phyloP scores from a whole-genome alignment of 2,113 vertebrate species.

The Tor tambroides region DNA sequence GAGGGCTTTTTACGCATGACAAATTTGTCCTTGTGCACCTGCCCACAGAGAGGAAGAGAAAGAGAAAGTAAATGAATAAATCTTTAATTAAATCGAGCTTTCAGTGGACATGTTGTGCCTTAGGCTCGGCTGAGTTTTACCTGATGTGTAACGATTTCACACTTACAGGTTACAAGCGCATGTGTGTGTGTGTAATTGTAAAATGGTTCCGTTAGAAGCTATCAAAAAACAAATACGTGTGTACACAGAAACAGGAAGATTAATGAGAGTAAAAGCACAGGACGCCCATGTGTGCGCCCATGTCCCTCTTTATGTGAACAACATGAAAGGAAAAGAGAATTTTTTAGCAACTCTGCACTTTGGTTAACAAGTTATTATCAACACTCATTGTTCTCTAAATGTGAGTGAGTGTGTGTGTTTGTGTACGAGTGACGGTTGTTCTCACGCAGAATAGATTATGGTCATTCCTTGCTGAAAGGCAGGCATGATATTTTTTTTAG shows the following conservation, averaged over 20 bases:
- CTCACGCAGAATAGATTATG: slow-evolving; percentile 10
- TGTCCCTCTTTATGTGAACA: not conserved
- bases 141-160: slow-evolving; percentile 12
- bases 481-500: not conserved
- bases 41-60: slow-evolving; percentile 52
- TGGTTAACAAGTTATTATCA: not conserved
- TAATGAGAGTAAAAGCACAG: not conserved
- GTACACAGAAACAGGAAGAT: slow-evolving; percentile 7
- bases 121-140: slow-evolving; percentile 36
- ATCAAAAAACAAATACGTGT: not conserved
- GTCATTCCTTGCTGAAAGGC: not conserved
- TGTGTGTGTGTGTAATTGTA: not conserved
- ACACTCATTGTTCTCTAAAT: slow-evolving; percentile 25
- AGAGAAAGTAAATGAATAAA: slow-evolving; percentile 53
- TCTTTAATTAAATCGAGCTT: slow-evolving; percentile 53
- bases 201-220: slow-evolving; percentile 1
- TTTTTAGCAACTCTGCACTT: slow-evolving; percentile 12
- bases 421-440: not conserved
- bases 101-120: slow-evolving; percentile 39
- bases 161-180: not conserved
- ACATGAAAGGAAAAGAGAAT: not conserved
- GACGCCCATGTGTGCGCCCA: not conserved
- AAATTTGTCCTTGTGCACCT: slow-evolving; percentile 71
- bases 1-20: slow-evolving; percentile 70
- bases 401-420: not conserved